Base-by-base conservation (phyloP, 2,113 vertebrate genomes). In the Bolborhynchus lineola region DNA sequence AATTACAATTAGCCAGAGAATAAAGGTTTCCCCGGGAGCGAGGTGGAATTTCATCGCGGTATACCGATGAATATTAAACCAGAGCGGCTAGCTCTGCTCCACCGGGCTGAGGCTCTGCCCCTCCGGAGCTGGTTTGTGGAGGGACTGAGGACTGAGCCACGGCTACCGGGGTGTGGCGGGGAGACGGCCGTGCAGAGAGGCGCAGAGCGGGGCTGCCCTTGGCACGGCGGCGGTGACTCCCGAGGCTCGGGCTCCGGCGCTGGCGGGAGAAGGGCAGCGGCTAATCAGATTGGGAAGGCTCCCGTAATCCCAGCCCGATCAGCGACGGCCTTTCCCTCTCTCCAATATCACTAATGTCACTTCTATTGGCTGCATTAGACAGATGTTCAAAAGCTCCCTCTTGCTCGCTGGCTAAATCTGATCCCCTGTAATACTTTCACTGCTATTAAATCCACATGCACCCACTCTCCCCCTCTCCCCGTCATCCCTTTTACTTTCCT, bases 251-350 rank as follows among this genome's bases (percentile, higher is more conserved):
- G 63, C 24, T 75, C 60, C 15, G 65, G 33, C 15, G n/a, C 87
- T 69, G 95, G 81, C 95, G 88, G 86, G 41, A 93, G 94, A 86
- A 53, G 75, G 82, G 52, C 96, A 96, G 82, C 82, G 53, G 55
- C 74, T 98, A 98, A 98, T 98, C 98, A 97, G 98, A 98, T 98
- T 98, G 98, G 79, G 93, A 96, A 95, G 72, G 74, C 86, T 93
- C 91, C 91, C 93, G 67, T 98, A 98, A 98, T 98, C 98, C 97
- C 96, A 76, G 90, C 86, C 97, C 87, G 91, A 90, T 88, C 96
- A 82, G 88, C 86, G 77, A 78, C 95, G 44, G 90, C 71, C 65
- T 70, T 86, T 83, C 97, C 80, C 90, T 90, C 77, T 74, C 86
- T 90, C 95, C 97, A 98, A 97, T 96, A 97, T 95, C 96, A 98